Base-by-base conservation (phyloP, 2,888 invertebrate species). In the Dione juno region DNA sequence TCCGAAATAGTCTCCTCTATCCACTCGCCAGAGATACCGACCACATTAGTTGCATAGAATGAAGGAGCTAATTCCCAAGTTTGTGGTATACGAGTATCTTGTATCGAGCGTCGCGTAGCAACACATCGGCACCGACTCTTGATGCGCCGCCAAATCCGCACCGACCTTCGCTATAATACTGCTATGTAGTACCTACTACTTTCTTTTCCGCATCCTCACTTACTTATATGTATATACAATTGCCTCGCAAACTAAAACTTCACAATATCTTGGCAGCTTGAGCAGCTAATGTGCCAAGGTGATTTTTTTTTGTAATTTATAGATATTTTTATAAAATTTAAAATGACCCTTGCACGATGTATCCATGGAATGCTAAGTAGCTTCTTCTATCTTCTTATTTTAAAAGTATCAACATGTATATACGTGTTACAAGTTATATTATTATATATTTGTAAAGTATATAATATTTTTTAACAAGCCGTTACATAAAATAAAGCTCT, bases 141-240 rank as follows among this genome's bases (percentile, higher is more conserved):
- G 64, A 57, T 64, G 43, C 69, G 57, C 40, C 35, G 69, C 69
- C 69, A 64, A 63, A 48, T 48, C 57, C 64, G 63, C 54, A 48
- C 45, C 54, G 54, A 37, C 63, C 63, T 68, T 43, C 45, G 11
- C 13, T 11, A 6, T n/a, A 6, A 19, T 16, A 59, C 58, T 59
- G 14, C 40, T 16, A 41, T 41, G 19, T 58, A 41, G 35, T 35
- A 35, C 45, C 28, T 28, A 28, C 28, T 28, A 63, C 35, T 45
- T 63, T 63, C 61, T 11, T 16, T 28, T 45, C 28, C 11, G 13
- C 63, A 35, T 37, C 13, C 5, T 14, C 16, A 48, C 35, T 63
- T 35, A n/a, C 9, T 45, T 19, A 13, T n/a, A 35, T 10, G 9
- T 16, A 14, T 41, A 41, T 7, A 1, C 8, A 41, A 41, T 10